Evolutionary conservation across 1,140 invertebrate species (phyloP), one percentile per base, ranked within the genome.

Genomic region (Heliothis subflexa): DNA sequence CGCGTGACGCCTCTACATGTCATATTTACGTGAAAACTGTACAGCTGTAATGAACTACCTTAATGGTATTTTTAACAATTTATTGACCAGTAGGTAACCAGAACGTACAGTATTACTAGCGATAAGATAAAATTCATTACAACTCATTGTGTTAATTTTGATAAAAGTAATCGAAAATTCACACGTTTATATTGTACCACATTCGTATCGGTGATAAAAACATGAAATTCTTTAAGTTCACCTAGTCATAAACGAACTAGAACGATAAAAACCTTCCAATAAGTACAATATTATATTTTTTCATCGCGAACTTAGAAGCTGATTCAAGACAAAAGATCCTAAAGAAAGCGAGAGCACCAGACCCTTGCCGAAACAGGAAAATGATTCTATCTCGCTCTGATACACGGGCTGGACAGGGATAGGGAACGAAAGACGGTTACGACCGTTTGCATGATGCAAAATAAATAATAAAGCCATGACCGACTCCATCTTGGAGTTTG

Each of bases 391-490:
- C 91, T 86, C 88, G 79, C 79, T 90, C 81, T 73, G 14, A 77
- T 73, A n/a, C 16, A 9, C 73, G 66, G 74, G 74, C 25, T 78
- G 82, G 88, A 93, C 64, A 90, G 86, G 87, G 90, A 93, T 80
- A 59, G 87, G 81, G 83, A 83, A 85, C 77, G 85, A 88, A 89
- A 82, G 90, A 90, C 91, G 89, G 91, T 92, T 93, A 86, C 86
- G 85, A 89, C 87, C 88, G 88, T 91, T 89, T 83, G 89, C 81
- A 83, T 74, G 75, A 85, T 83, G 86, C 85, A 94, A 93, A 92
- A 91, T 88, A 90, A 92, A 92, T 89, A 91, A 90, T 88, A 93
- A 88, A 90, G 85, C 81, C 83, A 84, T 81, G 84, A 82, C 84
- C 85, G 88, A 89, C 86, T 86, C 89, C 84, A 85, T 86, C 90